Evolutionary conservation across 1,140 invertebrate species (phyloP), one percentile per base, ranked within the genome.

Genomic region (Sminthurides bifidus): DNA sequence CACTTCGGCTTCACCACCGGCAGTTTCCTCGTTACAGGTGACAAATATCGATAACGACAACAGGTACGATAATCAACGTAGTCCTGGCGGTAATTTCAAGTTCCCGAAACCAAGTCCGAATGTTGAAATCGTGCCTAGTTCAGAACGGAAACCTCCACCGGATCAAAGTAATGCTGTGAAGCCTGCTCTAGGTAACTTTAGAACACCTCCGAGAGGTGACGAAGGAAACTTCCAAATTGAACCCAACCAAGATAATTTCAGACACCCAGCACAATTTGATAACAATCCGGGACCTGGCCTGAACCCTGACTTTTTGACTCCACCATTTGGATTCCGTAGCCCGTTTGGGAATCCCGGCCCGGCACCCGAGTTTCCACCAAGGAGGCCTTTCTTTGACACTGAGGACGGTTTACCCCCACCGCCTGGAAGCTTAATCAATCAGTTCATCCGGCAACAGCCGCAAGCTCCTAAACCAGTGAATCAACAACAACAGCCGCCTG

Each of bases 51-150:
- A n/a, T n/a, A n/a, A n/a, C n/a, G n/a, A n/a, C n/a, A n/a, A n/a
- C n/a, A n/a, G n/a, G n/a, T n/a, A n/a, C n/a, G n/a, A n/a, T n/a
- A n/a, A n/a, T n/a, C n/a, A n/a, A n/a, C n/a, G n/a, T n/a, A n/a
- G n/a, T n/a, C n/a, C n/a, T n/a, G n/a, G n/a, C n/a, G n/a, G n/a
- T n/a, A n/a, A n/a, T n/a, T n/a, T n/a, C n/a, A n/a, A 31, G 26
- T 17, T 15, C 29, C 50, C 17, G 27, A 44, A 1, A 49, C 43
- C 56, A 12, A 26, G 53, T n/a, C 63, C 63, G 0, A 59, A 61
- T 40, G 63, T 65, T 10, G 63, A 65, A 41, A 65, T 65, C 40
- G 53, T 59, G 3, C 63, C 63, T 3, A 61, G 59, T 51, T 61
- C 59, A 10, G 63, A 65, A 31, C 21, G 63, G 33, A 61, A 60